These are phyloP conservation scores for Galendromus occidentalis DNA, from an alignment of 1,140 invertebrate genomes.

Conservation along the genomic window DNA sequence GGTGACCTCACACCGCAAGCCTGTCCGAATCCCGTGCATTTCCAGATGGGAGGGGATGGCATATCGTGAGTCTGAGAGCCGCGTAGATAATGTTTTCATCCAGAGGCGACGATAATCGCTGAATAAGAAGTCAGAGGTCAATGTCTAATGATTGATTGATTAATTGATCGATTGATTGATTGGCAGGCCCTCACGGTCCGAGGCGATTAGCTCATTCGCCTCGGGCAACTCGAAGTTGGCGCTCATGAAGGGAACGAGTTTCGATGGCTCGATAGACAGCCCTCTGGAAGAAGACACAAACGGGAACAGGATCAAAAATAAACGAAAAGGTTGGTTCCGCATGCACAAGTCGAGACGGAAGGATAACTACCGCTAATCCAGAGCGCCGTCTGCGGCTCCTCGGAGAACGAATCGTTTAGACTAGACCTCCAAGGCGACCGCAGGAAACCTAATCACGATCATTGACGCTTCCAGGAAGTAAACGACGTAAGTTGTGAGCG, in stretches of 20 bases:
- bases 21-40: neutral
- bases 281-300: neutral
- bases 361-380: no score
- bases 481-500: conserved; percentile 5
- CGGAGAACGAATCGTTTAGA: no score
- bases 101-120: no score
- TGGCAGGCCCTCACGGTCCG: no score
- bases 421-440: neutral
- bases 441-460: neutral
- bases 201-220: no score
- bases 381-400: no score
- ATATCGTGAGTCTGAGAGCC: neutral
- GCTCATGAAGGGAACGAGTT: neutral
- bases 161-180: no score
- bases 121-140: no score
- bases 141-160: no score
- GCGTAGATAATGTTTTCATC: no score
- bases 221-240: neutral
- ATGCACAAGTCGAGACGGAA: neutral
- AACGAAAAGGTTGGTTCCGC: conserved; percentile 4
- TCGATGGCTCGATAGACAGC: neutral
- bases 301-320: neutral
- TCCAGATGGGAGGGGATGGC: neutral
- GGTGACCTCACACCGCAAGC: neutral
- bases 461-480: conserved; percentile 8